Evolutionary conservation across 1,140 invertebrate species (phyloP), one percentile per base, ranked within the genome.

Genomic region (Rhagoletis zephyria): DNA sequence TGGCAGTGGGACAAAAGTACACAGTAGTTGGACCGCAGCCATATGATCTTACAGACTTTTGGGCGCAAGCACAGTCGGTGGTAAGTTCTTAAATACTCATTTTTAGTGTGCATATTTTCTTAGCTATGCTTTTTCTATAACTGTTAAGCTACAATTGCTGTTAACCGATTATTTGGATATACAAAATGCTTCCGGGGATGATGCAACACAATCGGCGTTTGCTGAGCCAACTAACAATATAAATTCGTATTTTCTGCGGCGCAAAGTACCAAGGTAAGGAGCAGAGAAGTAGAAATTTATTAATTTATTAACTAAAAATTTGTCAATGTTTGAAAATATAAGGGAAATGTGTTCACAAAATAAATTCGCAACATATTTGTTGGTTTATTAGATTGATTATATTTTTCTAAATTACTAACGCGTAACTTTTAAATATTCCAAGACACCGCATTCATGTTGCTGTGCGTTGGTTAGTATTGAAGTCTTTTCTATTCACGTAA

Each of bases 31-130:
- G 94, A 88, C 91, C 94, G 3, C 94, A 94, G 64, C 91, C 95
- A 4, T 98, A 98, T 93, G 95, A 96, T 89, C 95, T 97, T 90
- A 95, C 95, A 16, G 96, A 98, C 93, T 97, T 98, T 89, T 98
- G 97, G 97, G 95, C 95, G 59, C 96, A 97, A 90, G 96, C 98
- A 42, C 97, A 98, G 93, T 95, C 95, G 90, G 96, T 98, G 89
- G 96, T 98, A 94, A 94, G 95, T 94, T 12, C 87, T 86, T 77
- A 56, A 40, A 19, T 60, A 88, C 45, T 10, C 16, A 7, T 19
- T 4, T 19, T 81, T 30, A 64, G 48, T 4, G n/a, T 61, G 4
- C 19, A 74, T n/a, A 19, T 85, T 56, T 56, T 56, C 51, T 7
- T 56, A 40, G n/a, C 61, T 0, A 9, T 65, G 4, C 19, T 3